phyloP scores from a whole-genome alignment of 2,888 invertebrate genomes.

The Dryocosmus kuriphilus region DNA sequence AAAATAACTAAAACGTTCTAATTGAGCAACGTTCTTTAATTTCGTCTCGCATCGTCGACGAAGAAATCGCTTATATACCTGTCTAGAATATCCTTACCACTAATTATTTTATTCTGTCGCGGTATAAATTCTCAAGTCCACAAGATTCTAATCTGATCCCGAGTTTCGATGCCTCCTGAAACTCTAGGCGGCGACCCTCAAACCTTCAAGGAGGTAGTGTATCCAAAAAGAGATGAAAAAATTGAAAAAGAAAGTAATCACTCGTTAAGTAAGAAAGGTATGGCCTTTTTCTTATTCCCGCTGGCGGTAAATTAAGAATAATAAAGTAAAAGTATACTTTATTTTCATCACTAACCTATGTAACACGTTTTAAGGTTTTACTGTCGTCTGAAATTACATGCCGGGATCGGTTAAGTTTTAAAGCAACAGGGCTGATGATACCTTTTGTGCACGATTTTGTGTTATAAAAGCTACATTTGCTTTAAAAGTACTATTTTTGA shows the following conservation, averaged over 20 bases:
- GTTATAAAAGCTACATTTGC: neutral
- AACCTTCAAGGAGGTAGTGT: constrained; percentile 45
- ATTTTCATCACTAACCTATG: constrained; percentile 40
- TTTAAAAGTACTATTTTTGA: too few relatives aligned
- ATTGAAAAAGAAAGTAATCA: constrained; percentile 44
- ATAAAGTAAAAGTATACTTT: constrained; percentile 55
- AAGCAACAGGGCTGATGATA: neutral
- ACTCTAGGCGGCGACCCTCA: constrained; percentile 58
- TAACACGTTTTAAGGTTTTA: neutral
- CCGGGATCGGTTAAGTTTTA: neutral
- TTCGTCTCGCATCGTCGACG: neutral
- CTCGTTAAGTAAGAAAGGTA: constrained; percentile 55
- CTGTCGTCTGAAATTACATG: constrained; percentile 32
- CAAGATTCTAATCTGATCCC: constrained; percentile 75
- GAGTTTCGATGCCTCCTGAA: constrained; percentile 70
- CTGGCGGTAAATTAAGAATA: constrained; percentile 59
- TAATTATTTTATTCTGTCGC: constrained; percentile 72
- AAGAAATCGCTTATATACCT: constrained; percentile 65
- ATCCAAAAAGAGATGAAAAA: constrained; percentile 54
- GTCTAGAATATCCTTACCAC: constrained; percentile 62
- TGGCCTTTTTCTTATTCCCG: neutral
- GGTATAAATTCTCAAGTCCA: constrained; percentile 73
- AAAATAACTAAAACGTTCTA: constrained; percentile 39
- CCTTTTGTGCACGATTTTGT: neutral
- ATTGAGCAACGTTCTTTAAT: neutral